Conservation (phyloP, 2,888 invertebrate species). For the Subacronicta megacephala region DNA sequence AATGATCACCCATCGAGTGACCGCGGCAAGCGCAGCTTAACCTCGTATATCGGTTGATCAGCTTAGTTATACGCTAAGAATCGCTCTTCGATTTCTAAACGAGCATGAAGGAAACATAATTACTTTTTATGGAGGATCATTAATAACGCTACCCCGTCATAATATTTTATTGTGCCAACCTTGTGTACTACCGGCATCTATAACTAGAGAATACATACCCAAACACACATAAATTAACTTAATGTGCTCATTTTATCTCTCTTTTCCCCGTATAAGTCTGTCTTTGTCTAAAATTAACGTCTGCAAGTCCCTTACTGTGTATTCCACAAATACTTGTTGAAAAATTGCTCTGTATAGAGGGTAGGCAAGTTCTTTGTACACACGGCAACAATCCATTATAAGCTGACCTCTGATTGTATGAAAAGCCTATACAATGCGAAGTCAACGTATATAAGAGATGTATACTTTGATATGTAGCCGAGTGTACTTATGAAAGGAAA, state of each 20-base stretch:
- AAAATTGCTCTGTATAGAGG: conserved; percentile 68
- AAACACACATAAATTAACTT: conserved; percentile 75
- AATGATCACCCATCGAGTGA: no score
- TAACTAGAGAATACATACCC: conserved; percentile 60
- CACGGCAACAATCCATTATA: no score
- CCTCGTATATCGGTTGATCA: no score
- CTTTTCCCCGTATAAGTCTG: conserved; percentile 64
- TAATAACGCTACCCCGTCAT: conserved; percentile 39
- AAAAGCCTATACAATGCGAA: no score
- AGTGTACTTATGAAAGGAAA: conserved; percentile 62
- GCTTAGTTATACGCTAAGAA: no score
- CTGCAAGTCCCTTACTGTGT: conserved; percentile 65
- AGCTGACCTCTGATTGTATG: no score
- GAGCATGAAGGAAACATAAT: conserved; percentile 20
- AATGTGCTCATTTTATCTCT: conserved; percentile 74
- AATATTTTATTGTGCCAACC: conserved; percentile 45
- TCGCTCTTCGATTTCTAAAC: conserved; percentile 6
- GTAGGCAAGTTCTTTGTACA: conserved; percentile 53
- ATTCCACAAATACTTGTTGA: conserved; percentile 72
- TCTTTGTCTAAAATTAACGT: conserved; percentile 81
- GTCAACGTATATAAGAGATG: no score
- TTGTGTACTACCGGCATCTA: conserved; percentile 36
- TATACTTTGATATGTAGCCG: no score
- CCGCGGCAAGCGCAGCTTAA: no score
- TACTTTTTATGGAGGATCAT: conserved; percentile 37